Conservation (phyloP, 37 sponge, comb jelly and placozoan genomes). For the Ephydatia muelleri region DNA sequence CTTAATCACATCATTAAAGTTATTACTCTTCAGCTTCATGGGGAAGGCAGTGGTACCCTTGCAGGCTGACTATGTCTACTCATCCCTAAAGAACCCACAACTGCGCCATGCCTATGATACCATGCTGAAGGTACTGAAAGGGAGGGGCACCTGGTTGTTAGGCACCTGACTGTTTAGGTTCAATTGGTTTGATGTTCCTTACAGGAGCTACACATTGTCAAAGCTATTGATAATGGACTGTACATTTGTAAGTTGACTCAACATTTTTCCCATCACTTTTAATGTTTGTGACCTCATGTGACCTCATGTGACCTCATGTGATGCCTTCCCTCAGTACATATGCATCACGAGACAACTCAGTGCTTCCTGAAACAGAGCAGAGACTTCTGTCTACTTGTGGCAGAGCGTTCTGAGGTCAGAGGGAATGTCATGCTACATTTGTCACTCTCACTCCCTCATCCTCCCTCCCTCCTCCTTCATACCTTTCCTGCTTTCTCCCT, state of each 20-base stretch:
- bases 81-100: slow-evolving; percentile 66
- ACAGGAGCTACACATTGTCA: slow-evolving; percentile 68
- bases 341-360: slow-evolving; percentile 80
- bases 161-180: slow-evolving; percentile 5
- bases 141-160: background rate
- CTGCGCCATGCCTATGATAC: slow-evolving; percentile 73
- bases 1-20: background rate
- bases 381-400: slow-evolving; percentile 69
- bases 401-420: slow-evolving; percentile 71
- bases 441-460: background rate
- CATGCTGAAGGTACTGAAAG: slow-evolving; percentile 72
- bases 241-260: slow-evolving; percentile 69
- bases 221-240: slow-evolving; percentile 57
- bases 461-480: background rate
- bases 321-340: slow-evolving; percentile 53
- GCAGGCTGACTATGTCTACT: slow-evolving; percentile 58
- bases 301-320: background rate
- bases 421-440: too few species aligned
- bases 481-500: background rate
- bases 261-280: too few species aligned
- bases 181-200: background rate
- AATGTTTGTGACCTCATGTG: too few species aligned
- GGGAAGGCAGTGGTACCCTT: slow-evolving; percentile 73
- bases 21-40: slow-evolving; percentile 65
- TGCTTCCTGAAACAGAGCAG: slow-evolving; percentile 73